Evolutionary conservation across 2,797 vertebrate genomes (phyloP), one percentile per base, ranked within the genome.

Genomic region (Peromyscus eremicus): DNA sequence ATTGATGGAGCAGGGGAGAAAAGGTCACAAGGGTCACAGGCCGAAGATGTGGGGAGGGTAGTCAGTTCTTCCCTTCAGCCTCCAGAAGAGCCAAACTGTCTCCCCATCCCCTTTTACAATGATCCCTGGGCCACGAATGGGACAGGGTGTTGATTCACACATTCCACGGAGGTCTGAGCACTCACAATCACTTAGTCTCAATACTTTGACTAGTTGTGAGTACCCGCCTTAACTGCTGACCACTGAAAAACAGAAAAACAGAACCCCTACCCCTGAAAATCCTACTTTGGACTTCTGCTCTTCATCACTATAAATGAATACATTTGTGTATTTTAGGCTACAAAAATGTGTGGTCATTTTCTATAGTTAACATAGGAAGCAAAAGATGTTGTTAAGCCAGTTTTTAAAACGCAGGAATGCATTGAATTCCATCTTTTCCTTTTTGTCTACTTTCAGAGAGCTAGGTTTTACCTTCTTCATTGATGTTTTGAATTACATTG

Each of bases 401-500:
- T 89, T 91, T 62, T 10, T 7, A 70, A 70, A 93, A 94, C 75
- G 68, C 57, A 29, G 57, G 40, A 83, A 68, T 49, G 5, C n/a
- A 79, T 27, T 34, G 19, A 90, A 70, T 84, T 84, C 62, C 52
- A 64, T 79, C 66, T 77, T 86, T 90, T 73, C 10, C 27, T 43
- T 92, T 90, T 89, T 79, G 62, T 83, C 68, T 75, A 46, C 6
- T 83, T 71, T 29, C 23, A 75, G 13, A 32, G n/a, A 93, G 46
- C 60, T 73, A 37, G 12, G 75, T 57, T 81, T 86, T 70, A 75
- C 68, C 25, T 68, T 80, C 40, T 94, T 82, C 27, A 29, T 27
- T 87, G 64, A 71, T 37, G 57, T 66, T 92, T 91, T 95, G 10
- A 91, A 84, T n/a, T 70, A 89, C 9, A n/a, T 32, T 83, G 52